These are phyloP conservation scores for Macrosteles quadrilineatus DNA, from an alignment of 1,140 invertebrate species.

Conservation along the genomic window DNA sequence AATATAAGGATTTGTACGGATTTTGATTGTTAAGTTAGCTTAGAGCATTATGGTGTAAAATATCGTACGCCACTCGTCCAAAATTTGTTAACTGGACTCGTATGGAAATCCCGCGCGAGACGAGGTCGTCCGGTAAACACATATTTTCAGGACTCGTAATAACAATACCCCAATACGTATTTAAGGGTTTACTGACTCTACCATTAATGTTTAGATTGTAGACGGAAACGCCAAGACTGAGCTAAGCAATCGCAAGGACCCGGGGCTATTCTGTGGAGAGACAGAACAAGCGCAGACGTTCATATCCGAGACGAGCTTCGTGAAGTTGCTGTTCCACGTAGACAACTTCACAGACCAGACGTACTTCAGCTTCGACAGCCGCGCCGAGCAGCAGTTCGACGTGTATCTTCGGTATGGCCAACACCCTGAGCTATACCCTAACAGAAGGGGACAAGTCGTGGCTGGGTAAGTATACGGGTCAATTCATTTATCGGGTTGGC, in stretches of 20 bases:
- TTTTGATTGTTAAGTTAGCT: no score
- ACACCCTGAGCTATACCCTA: slow-evolving; percentile 89
- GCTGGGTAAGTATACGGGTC: slow-evolving; percentile 66
- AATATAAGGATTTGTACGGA: no score
- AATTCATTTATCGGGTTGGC: no score
- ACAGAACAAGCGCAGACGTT: slow-evolving; percentile 91
- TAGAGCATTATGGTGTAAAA: no score
- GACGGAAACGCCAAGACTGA: slow-evolving; percentile 85
- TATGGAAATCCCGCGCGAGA: no score
- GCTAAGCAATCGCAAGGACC: slow-evolving; percentile 80
- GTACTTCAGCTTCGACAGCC: slow-evolving; percentile 73
- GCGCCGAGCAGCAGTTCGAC: slow-evolving; percentile 87
- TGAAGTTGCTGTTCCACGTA: slow-evolving; percentile 85
- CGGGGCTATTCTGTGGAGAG: slow-evolving; percentile 88
- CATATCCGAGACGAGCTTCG: slow-evolving; percentile 91
- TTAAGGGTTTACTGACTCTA: no score
- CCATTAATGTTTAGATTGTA: no score
- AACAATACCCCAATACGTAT: no score
- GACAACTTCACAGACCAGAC: slow-evolving; percentile 92
- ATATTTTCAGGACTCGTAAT: no score
- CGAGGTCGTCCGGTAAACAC: no score
- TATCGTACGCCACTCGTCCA: no score
- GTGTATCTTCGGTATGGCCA: slow-evolving; percentile 87
- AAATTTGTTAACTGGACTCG: no score
- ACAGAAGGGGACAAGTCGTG: slow-evolving; percentile 80